Percentiles rank a stretch among this genome's conserved stretches.
Evolutionary conservation across 2,113 vertebrate species (phyloP).

Genomic region (human): GRCh38 chr1:41649001-41649500

Average conservation of each 20-base stretch:
- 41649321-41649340: not conserved
- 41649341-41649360: not conserved
- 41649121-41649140: slow-evolving; percentile 29
- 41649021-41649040: not conserved
- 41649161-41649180: not conserved
- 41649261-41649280: not conserved
- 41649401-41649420: not conserved
- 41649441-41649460: not conserved
- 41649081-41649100: not conserved
- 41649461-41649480: not conserved
- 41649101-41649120: not conserved
- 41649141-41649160: not conserved
- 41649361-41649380: not conserved
- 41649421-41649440: not conserved
- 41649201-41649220: slow-evolving; percentile 27
- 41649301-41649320: not conserved
- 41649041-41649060: not conserved
- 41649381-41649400: not conserved
- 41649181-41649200: slow-evolving; percentile 32
- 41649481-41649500: slow-evolving; percentile 47
- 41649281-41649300: not conserved
- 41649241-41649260: slow-evolving; percentile 11
- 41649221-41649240: not conserved
- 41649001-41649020: not conserved
- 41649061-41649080: not conserved